Conservation (phyloP, 2,113 vertebrate genomes). For the Labrus mixtus region DNA sequence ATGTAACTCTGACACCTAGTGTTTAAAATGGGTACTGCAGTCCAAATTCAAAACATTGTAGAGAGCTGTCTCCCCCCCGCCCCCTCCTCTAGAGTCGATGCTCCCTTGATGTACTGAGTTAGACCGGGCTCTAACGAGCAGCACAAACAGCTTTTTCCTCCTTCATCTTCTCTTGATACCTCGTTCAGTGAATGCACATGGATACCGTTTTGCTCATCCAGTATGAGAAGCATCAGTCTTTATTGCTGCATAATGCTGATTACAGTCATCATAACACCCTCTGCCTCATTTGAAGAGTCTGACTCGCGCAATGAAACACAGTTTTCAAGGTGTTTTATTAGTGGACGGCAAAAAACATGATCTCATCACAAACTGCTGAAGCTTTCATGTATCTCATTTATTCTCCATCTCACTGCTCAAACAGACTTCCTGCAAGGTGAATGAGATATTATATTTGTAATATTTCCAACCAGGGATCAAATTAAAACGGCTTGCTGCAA, state of each 20-base stretch:
- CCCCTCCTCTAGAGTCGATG: no score
- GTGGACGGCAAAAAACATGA: constrained; percentile 22
- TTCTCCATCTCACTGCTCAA: background rate
- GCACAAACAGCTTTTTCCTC: constrained; percentile 21
- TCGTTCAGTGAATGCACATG: constrained; percentile 3
- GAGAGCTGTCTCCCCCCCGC: no score
- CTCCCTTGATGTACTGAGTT: constrained; percentile 31
- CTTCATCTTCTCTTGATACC: background rate
- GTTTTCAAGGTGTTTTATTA: constrained; percentile 48
- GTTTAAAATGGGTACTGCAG: no score
- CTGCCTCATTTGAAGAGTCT: constrained; percentile 41
- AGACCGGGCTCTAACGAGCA: constrained; percentile 9
- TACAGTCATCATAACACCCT: constrained; percentile 42
- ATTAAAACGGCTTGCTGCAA: constrained; percentile 8
- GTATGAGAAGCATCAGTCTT: constrained; percentile 9
- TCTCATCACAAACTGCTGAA: constrained; percentile 37
- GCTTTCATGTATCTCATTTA: constrained; percentile 16
- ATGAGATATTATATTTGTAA: background rate
- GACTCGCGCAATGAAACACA: constrained; percentile 40
- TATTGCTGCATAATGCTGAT: constrained; percentile 53
- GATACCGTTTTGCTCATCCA: constrained; percentile 9
- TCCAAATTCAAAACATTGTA: no score
- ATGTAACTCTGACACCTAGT: no score
- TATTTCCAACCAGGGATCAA: background rate
- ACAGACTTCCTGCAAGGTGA: constrained; percentile 24